These are phyloP conservation scores for Oscheius sp. DNA, from an alignment of 2,888 invertebrate genomes.

Conservation along the genomic window DNA sequence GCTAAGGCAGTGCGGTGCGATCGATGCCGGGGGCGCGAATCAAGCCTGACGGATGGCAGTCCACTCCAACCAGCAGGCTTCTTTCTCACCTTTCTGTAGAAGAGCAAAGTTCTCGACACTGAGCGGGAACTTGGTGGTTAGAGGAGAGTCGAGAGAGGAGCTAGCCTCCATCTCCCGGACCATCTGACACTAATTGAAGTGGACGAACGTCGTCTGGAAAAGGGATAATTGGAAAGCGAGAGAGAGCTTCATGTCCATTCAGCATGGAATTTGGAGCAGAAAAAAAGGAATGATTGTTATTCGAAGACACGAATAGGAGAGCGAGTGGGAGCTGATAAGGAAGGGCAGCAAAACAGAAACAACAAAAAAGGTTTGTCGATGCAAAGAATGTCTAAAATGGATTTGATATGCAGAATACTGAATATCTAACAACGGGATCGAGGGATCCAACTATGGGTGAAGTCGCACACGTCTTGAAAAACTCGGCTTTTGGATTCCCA, in stretches of 20 bases:
- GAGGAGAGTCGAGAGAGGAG: conserved; percentile 30
- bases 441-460: no score
- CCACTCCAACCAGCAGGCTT: not conserved
- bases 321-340: conserved; percentile 1
- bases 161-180: conserved; percentile 32
- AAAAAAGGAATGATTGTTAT: conserved; percentile 1
- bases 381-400: no score
- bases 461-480: no score
- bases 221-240: not conserved
- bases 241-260: not conserved
- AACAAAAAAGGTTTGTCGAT: no score
- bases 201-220: not conserved
- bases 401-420: no score
- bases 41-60: conserved; percentile 29
- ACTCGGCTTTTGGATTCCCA: no score
- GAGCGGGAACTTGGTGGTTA: conserved; percentile 35
- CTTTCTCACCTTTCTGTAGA: conserved; percentile 33
- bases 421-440: no score
- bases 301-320: not conserved
- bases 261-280: conserved; percentile 13
- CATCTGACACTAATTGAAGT: conserved; percentile 4
- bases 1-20: conserved; percentile 24
- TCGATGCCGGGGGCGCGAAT: conserved; percentile 34
- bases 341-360: not conserved
- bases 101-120: conserved; percentile 35